phyloP scores from a whole-genome alignment of 1,140 invertebrate species.

The Galendromus occidentalis region DNA sequence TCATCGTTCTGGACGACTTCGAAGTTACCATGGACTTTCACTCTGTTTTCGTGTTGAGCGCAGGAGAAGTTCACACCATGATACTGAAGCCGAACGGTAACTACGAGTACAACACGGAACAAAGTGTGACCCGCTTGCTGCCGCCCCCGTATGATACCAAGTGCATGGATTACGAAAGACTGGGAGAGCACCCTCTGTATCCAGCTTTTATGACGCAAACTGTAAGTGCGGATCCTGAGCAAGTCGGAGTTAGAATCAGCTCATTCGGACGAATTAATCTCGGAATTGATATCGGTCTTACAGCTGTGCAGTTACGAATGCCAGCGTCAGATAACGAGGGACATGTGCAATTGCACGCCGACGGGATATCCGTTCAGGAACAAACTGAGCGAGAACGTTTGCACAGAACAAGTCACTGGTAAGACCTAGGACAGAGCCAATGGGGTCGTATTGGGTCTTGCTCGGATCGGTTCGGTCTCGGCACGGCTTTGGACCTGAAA shows the following conservation, averaged over 20 bases:
- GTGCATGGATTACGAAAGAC: not conserved
- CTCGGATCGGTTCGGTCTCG: too few species aligned
- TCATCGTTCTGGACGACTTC: not conserved
- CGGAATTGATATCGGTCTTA: not conserved
- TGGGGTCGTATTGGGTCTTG: too few species aligned
- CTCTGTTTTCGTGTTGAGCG: not conserved
- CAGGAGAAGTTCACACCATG: not conserved
- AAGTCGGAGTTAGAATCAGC: not conserved
- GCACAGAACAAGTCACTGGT: not conserved
- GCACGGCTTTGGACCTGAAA: too few species aligned
- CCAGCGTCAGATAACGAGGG: not conserved
- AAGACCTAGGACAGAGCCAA: not conserved
- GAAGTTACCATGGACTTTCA: not conserved
- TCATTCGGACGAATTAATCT: too few species aligned
- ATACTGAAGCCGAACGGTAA: not conserved
- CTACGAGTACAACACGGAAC: not conserved
- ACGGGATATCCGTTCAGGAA: not conserved
- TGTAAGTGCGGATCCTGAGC: not conserved
- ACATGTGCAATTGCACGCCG: not conserved
- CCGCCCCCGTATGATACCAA: conserved; percentile 1
- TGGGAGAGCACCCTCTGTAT: not conserved
- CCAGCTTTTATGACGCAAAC: not conserved
- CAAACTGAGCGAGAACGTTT: not conserved
- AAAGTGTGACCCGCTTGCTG: not conserved
- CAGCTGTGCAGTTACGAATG: not conserved